phyloP scores from a whole-genome alignment of 2,797 vertebrate species.

The Acestrorhynchus altus region DNA sequence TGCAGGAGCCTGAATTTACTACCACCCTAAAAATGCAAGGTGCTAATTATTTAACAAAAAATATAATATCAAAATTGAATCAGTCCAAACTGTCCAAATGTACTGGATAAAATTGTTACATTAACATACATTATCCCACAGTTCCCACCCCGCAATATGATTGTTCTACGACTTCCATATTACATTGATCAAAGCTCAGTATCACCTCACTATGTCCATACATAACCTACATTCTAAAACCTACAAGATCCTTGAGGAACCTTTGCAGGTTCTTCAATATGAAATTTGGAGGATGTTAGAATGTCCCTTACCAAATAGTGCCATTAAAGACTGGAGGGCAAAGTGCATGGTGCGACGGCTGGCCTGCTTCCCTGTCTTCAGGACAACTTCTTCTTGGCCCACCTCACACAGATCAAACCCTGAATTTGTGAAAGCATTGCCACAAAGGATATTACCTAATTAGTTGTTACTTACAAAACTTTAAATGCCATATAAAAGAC shows the following conservation, averaged over 20 bases:
- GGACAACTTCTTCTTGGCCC: slow-evolving; percentile 93
- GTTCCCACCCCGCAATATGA: no score
- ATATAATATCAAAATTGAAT: no score
- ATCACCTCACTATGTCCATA: no score
- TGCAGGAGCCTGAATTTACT: no score
- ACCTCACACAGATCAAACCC: slow-evolving; percentile 97
- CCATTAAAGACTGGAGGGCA: slow-evolving; percentile 90
- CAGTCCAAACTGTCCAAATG: neutral
- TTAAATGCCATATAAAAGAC: neutral
- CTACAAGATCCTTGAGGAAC: no score
- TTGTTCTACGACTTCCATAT: no score
- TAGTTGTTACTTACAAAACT: neutral
- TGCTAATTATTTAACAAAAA: no score
- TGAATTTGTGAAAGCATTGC: slow-evolving; percentile 60
- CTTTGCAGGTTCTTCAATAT: no score
- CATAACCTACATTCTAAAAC: no score
- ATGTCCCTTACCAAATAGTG: slow-evolving; percentile 88
- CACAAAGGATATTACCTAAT: neutral
- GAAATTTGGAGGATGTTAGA: neutral
- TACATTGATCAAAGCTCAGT: no score
- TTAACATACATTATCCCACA: neutral
- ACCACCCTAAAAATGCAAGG: no score
- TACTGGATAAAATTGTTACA: neutral
- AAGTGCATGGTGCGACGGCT: slow-evolving; percentile 90
- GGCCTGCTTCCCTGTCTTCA: slow-evolving; percentile 96